A percentile compares a stretch with the other conserved stretches of the same genome.
Conservation (phyloP, 2,888 invertebrate genomes). For the Athripsodes cinereus region DNA sequence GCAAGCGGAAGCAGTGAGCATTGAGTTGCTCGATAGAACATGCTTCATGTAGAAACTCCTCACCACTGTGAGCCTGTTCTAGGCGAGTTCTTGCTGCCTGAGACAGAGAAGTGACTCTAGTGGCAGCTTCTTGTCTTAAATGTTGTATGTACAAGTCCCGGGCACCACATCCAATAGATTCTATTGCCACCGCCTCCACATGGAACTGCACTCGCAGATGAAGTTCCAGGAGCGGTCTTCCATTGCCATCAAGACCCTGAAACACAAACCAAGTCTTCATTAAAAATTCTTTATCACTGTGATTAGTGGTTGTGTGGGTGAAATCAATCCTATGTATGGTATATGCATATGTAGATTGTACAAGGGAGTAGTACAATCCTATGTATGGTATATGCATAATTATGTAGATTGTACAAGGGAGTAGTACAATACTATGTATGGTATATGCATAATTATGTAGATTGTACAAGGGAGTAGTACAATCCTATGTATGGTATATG, state of each 20-base stretch:
- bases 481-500: too few species aligned
- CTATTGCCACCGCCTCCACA: conserved; percentile 83
- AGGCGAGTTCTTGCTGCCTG: conserved; percentile 68
- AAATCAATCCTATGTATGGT: too few species aligned
- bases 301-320: too few species aligned
- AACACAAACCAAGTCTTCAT: conserved; percentile 31
- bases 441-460: too few species aligned
- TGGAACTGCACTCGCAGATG: conserved; percentile 92
- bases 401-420: too few species aligned
- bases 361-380: too few species aligned
- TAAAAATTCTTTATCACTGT: conserved; percentile 26
- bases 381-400: too few species aligned
- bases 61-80: conserved; percentile 54
- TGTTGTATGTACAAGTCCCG: conserved; percentile 93
- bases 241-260: conserved; percentile 84
- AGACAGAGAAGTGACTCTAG: conserved; percentile 64
- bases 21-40: conserved; percentile 81
- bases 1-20: conserved; percentile 80
- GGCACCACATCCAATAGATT: conserved; percentile 80
- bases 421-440: too few species aligned
- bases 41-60: conserved; percentile 81
- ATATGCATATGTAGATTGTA: too few species aligned
- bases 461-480: too few species aligned
- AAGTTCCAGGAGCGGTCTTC: conserved; percentile 81
- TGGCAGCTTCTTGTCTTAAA: conserved; percentile 64